Evolutionary conservation across 2,113 vertebrate species (phyloP).

Genomic region (Poeciliopsis turrubarensis): DNA sequence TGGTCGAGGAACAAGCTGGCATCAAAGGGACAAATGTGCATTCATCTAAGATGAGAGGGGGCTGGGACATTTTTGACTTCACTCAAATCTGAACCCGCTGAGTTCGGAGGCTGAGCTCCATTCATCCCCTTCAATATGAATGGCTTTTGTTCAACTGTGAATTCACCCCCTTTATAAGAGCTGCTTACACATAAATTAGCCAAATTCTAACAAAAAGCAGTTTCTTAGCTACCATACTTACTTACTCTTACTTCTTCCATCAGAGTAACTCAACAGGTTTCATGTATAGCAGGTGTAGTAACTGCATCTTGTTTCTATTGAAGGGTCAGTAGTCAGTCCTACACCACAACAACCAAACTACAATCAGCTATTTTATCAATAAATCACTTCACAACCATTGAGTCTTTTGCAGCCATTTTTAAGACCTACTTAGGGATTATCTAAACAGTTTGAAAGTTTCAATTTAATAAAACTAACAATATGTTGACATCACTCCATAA

Average conservation of each 20-base stretch:
- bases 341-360: too few species aligned
- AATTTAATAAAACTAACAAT: not conserved
- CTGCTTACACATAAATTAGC: slow-evolving; percentile 63
- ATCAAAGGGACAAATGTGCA: not conserved
- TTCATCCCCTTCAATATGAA: slow-evolving; percentile 68
- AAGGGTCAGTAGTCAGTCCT: not conserved
- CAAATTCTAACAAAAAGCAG: slow-evolving; percentile 28
- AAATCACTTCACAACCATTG: too few species aligned
- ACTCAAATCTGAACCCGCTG: slow-evolving; percentile 39
- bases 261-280: not conserved
- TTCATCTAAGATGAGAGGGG: slow-evolving; percentile 25
- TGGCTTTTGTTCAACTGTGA: slow-evolving; percentile 69
- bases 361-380: too few species aligned
- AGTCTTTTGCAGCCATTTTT: not conserved
- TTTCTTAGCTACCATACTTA: slow-evolving; percentile 25
- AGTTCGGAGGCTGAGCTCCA: slow-evolving; percentile 57
- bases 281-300: not conserved
- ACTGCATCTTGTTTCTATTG: not conserved
- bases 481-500: not conserved
- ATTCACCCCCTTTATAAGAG: slow-evolving; percentile 63
- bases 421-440: not conserved
- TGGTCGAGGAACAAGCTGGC: too few species aligned
- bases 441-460: not conserved
- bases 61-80: slow-evolving; percentile 54
- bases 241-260: slow-evolving; percentile 9